These are phyloP conservation scores for Dioctria linearis DNA, from an alignment of 2,888 invertebrate genomes.

Conservation along the genomic window DNA sequence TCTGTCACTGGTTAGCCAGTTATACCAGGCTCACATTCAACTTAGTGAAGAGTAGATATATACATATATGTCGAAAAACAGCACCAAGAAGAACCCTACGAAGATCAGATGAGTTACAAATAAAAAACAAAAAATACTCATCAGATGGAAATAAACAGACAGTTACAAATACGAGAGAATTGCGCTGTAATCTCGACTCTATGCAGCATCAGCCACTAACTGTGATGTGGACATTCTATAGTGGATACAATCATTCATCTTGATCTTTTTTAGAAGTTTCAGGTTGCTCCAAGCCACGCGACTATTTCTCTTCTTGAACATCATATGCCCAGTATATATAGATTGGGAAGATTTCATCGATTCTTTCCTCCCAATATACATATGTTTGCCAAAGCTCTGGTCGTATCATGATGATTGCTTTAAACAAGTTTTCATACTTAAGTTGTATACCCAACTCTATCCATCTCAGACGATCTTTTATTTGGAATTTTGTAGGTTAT, in stretches of 20 bases:
- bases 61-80: neutral
- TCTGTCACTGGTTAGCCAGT: slow-evolving; percentile 30
- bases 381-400: neutral
- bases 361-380: neutral
- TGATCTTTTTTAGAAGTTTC: slow-evolving; percentile 22
- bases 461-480: neutral
- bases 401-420: neutral
- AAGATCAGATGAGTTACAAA: neutral
- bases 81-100: neutral
- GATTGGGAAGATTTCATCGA: neutral
- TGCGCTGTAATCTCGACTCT: slow-evolving; percentile 15
- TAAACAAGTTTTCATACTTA: neutral
- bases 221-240: neutral
- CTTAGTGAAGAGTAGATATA: neutral
- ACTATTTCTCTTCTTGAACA: slow-evolving; percentile 7
- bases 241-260: slow-evolving; percentile 45
- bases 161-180: slow-evolving; percentile 45
- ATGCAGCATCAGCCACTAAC: neutral
- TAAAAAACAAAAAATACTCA: neutral
- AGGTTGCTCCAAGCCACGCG: slow-evolving; percentile 28
- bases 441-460: neutral
- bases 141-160: slow-evolving; percentile 46
- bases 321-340: neutral
- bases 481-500: neutral
- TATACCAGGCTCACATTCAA: neutral